These are phyloP conservation scores for Clostera curtula DNA, from an alignment of 2,888 invertebrate genomes.

Conservation along the genomic window DNA sequence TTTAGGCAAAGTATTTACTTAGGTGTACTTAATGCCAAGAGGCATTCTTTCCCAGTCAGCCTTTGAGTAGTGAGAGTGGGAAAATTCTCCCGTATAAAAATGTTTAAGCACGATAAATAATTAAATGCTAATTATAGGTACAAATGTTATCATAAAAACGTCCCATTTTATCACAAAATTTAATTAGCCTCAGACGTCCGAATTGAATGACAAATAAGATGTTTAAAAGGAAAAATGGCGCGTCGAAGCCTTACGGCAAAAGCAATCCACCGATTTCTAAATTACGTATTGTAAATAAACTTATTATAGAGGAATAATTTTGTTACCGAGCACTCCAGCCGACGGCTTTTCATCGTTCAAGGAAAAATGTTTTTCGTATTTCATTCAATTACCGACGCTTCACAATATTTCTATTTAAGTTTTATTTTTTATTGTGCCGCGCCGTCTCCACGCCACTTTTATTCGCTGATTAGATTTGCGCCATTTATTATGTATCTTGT, in stretches of 20 bases:
- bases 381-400: slow-evolving; percentile 58
- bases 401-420: slow-evolving; percentile 69
- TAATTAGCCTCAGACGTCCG: too few species aligned
- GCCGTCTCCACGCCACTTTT: slow-evolving; percentile 27
- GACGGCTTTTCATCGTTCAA: slow-evolving; percentile 30
- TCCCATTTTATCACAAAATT: too few species aligned
- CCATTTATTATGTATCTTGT: slow-evolving; percentile 17
- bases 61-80: too few species aligned
- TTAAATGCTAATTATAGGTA: too few species aligned
- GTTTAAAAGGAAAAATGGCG: slow-evolving; percentile 13
- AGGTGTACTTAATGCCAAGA: too few species aligned
- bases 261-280: slow-evolving; percentile 32
- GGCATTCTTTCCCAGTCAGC: too few species aligned
- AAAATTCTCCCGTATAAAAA: too few species aligned
- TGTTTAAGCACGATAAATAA: too few species aligned
- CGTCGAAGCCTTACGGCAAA: slow-evolving; percentile 22
- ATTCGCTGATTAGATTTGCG: slow-evolving; percentile 48
- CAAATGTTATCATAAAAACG: too few species aligned
- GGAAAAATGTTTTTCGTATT: slow-evolving; percentile 39
- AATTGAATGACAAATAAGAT: slow-evolving; percentile 8
- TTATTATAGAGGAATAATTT: slow-evolving; percentile 66
- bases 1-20: too few species aligned
- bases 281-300: slow-evolving; percentile 61
- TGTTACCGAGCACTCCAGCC: slow-evolving; percentile 45
- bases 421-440: slow-evolving; percentile 60